phyloP scores from a whole-genome alignment of 2,888 invertebrate genomes.

The Stictocephala bisonia region DNA sequence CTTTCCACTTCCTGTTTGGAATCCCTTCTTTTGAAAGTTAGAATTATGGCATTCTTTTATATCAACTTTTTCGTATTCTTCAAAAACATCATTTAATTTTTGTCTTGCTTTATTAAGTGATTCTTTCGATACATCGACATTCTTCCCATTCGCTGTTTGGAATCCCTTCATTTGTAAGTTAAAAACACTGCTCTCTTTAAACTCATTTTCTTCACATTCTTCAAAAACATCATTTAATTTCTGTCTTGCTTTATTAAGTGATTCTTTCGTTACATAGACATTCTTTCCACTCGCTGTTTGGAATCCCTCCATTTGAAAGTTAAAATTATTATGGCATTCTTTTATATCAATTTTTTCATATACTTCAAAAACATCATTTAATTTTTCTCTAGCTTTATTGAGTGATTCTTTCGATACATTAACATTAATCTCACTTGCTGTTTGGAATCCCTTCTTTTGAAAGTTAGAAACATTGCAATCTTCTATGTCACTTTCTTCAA shows the following conservation, averaged over 20 bases:
- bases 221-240: conserved; percentile 14
- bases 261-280: conserved; percentile 5
- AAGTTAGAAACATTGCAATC: too few relatives aligned
- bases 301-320: not conserved
- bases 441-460: conserved; percentile 39
- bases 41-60: too few relatives aligned
- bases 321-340: too few relatives aligned
- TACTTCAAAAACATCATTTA: conserved; percentile 9
- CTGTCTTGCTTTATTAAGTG: not conserved
- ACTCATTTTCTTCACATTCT: not conserved
- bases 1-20: conserved; percentile 42
- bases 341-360: too few relatives aligned
- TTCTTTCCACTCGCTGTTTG: conserved; percentile 16
- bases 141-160: conserved; percentile 43
- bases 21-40: too few relatives aligned
- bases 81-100: conserved; percentile 50
- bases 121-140: conserved; percentile 51
- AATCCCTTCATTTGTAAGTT: not conserved
- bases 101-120: conserved; percentile 50
- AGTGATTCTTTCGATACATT: conserved; percentile 39
- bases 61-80: too few relatives aligned
- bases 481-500: too few relatives aligned
- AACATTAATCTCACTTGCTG: conserved; percentile 40
- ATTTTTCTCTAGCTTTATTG: conserved; percentile 38
- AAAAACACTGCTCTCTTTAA: too few relatives aligned